A percentile compares a stretch with the other conserved stretches of the same genome.
Conservation (phyloP, 2,113 vertebrate genomes). For the Neolamprologus fasciatus region DNA sequence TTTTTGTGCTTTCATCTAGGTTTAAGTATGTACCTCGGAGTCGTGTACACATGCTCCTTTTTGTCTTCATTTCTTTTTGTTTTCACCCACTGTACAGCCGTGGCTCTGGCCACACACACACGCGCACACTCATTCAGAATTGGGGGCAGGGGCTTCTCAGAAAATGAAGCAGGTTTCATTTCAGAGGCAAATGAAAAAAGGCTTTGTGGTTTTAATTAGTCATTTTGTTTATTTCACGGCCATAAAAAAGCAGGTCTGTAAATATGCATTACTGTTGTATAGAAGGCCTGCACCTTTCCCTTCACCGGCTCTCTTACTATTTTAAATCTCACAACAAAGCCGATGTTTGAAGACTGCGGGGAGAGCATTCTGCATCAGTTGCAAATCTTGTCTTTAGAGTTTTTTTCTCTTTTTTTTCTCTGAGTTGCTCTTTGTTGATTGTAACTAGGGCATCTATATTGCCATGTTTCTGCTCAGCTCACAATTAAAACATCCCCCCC, state of each 20-base stretch:
- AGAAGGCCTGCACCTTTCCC: conserved; percentile 51
- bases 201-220: conserved; percentile 72
- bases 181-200: conserved; percentile 52
- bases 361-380: conserved; percentile 58
- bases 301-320: conserved; percentile 9
- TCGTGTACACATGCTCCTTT: conserved; percentile 33
- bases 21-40: conserved; percentile 32
- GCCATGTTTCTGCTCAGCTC: conserved; percentile 70
- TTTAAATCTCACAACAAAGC: conserved; percentile 56
- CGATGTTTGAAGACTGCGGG: conserved; percentile 53
- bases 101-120: conserved; percentile 35
- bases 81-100: conserved; percentile 16
- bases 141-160: conserved; percentile 60
- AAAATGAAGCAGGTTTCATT: conserved; percentile 56
- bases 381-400: conserved; percentile 59
- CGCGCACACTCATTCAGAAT: background rate
- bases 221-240: conserved; percentile 67
- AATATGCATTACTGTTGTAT: conserved; percentile 59
- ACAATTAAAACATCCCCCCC: conserved; percentile 69
- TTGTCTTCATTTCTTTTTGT: conserved; percentile 30
- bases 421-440: conserved; percentile 72
- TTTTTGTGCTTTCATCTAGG: conserved; percentile 56
- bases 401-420: background rate
- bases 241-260: conserved; percentile 44
- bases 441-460: conserved; percentile 80